These are phyloP conservation scores for Epistrophe grossulariae DNA, from an alignment of 2,888 invertebrate genomes.

Conservation along the genomic window DNA sequence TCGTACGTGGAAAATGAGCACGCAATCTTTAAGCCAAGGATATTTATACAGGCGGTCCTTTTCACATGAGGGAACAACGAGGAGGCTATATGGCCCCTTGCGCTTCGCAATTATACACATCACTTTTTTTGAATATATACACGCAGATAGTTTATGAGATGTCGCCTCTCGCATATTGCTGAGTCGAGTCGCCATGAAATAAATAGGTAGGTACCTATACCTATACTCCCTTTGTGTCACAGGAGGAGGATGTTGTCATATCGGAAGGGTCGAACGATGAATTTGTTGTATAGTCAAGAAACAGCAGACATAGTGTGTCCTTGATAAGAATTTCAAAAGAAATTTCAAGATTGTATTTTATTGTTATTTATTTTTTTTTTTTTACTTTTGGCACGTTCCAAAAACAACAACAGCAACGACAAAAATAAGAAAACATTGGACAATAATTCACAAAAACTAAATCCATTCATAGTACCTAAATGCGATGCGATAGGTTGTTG, in stretches of 20 bases:
- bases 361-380: not conserved
- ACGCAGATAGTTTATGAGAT: conserved; percentile 29
- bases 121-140: conserved; percentile 9
- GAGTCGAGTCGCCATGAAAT: conserved; percentile 16
- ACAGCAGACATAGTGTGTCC: conserved; percentile 42
- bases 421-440: not conserved
- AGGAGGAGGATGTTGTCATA: conserved; percentile 35
- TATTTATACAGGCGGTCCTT: conserved; percentile 62
- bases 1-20: conserved; percentile 5
- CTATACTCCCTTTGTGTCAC: not conserved
- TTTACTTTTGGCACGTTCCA: conserved; percentile 18
- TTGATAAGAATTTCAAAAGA: conserved; percentile 61
- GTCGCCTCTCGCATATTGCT: conserved; percentile 9
- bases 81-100: not conserved
- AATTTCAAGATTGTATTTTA: conserved; percentile 33
- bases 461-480: not conserved
- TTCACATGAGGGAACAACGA: conserved; percentile 25
- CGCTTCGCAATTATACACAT: conserved; percentile 35
- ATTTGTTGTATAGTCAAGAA: conserved; percentile 11
- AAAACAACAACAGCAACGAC: not conserved
- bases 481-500: not conserved
- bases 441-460: conserved; percentile 1
- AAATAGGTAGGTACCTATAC: not conserved
- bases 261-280: conserved; percentile 33
- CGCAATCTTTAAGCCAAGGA: conserved; percentile 56